Percentiles rank a stretch among this genome's conserved stretches.
Conservation (phyloP, 2,113 vertebrate genomes). For the Tauraco erythrolophus region DNA sequence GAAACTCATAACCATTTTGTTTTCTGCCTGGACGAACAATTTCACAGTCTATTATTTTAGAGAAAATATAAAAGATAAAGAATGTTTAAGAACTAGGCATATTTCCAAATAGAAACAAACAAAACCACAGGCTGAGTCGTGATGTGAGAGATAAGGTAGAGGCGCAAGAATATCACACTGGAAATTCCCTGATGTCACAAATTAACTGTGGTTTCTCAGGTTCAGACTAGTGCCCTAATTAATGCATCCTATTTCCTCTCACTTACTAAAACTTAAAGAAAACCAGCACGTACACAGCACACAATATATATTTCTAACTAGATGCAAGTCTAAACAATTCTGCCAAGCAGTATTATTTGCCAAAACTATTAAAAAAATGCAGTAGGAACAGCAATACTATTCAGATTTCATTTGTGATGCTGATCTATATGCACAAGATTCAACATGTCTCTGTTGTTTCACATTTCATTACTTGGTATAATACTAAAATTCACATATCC, state of each 20-base stretch:
- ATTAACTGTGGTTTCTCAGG: neutral
- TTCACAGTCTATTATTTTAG: neutral
- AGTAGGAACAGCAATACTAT: neutral
- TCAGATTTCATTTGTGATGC: neutral
- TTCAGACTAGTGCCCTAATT: slow-evolving; percentile 16
- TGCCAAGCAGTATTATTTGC: neutral
- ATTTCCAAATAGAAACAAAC: neutral
- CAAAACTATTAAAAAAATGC: neutral
- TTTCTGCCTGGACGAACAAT: neutral
- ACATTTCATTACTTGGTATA: neutral
- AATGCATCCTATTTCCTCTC: slow-evolving; percentile 1
- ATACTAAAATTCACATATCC: neutral
- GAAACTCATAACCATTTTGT: neutral
- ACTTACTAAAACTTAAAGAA: neutral
- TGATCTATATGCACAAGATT: neutral
- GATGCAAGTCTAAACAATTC: neutral
- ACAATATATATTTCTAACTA: neutral
- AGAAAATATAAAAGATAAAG: neutral
- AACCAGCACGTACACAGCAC: neutral
- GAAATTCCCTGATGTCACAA: slow-evolving; percentile 13
- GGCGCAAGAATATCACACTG: neutral
- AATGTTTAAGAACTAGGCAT: neutral
- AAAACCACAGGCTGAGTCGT: neutral
- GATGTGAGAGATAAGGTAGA: neutral
- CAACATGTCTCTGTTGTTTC: neutral